Conservation (phyloP, 2,888 invertebrate genomes). For the Drosophila pseudotakahashii region DNA sequence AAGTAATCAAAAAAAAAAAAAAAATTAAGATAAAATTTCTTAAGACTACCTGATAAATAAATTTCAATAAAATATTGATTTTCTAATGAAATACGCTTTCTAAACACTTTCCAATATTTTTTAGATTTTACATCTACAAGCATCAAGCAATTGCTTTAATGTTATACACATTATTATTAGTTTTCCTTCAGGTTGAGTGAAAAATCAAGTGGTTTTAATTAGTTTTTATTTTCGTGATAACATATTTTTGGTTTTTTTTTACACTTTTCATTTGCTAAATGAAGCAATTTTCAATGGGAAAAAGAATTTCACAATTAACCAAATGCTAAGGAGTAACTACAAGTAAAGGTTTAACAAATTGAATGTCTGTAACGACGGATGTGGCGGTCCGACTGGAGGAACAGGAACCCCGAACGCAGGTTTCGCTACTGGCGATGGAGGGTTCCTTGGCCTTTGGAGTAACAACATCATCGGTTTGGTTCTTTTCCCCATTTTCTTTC, state of each 20-base stretch:
- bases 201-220: neutral
- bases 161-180: too few relatives aligned
- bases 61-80: too few relatives aligned
- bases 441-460: neutral
- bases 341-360: constrained; percentile 22
- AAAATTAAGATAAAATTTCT: too few relatives aligned
- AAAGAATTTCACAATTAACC: constrained; percentile 17
- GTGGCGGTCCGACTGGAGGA: neutral
- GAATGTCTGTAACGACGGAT: neutral
- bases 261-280: constrained; percentile 4
- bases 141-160: too few relatives aligned
- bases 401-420: neutral
- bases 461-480: neutral
- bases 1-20: too few relatives aligned
- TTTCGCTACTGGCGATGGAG: neutral
- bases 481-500: neutral
- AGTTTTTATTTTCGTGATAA: constrained; percentile 5
- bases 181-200: neutral
- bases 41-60: too few relatives aligned
- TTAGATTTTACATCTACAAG: too few relatives aligned
- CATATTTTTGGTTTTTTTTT: constrained; percentile 18
- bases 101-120: too few relatives aligned
- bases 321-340: constrained; percentile 25
- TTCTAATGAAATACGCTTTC: too few relatives aligned
- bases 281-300: neutral